phyloP scores from a whole-genome alignment of 2,113 vertebrate species.

The Anhinga rufa region DNA sequence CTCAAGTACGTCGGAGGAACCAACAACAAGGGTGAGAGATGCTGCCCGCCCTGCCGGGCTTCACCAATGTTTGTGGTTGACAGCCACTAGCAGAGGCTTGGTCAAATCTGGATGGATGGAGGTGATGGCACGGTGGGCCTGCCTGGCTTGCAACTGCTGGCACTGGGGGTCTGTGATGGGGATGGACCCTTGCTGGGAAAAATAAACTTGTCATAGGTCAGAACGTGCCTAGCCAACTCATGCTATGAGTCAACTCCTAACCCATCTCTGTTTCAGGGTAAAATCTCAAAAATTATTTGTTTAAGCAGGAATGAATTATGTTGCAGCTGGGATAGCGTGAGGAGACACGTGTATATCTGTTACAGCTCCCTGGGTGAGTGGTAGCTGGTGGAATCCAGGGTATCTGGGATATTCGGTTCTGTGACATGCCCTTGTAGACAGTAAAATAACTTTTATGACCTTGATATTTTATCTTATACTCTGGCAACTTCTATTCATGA shows the following conservation, averaged over 20 bases:
- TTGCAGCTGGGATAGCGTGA: not conserved
- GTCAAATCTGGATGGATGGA: not conserved
- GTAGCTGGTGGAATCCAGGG: not conserved
- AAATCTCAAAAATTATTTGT: not conserved
- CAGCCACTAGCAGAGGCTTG: rapidly evolving
- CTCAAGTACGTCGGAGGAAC: constrained; percentile 88
- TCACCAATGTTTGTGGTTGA: not conserved
- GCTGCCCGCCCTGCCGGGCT: not conserved
- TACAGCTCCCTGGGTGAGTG: not conserved
- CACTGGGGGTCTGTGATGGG: not conserved
- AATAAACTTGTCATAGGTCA: not conserved
- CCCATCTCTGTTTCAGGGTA: not conserved
- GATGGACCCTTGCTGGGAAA: not conserved
- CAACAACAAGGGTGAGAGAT: constrained; percentile 82
- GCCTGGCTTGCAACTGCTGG: not conserved
- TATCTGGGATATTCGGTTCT: not conserved
- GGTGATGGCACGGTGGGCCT: rapidly evolving
- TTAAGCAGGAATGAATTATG: not conserved
- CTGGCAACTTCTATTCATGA: not conserved
- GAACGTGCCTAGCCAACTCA: not conserved
- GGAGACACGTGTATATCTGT: not conserved
- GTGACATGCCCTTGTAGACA: not conserved
- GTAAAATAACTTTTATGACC: not conserved
- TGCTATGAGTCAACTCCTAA: not conserved
- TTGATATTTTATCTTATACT: not conserved